A percentile compares a stretch with the other conserved stretches of the same genome.
These are phyloP conservation scores for Agapornis canus DNA, from an alignment of 2,797 vertebrate genomes.

Conservation along the genomic window DNA sequence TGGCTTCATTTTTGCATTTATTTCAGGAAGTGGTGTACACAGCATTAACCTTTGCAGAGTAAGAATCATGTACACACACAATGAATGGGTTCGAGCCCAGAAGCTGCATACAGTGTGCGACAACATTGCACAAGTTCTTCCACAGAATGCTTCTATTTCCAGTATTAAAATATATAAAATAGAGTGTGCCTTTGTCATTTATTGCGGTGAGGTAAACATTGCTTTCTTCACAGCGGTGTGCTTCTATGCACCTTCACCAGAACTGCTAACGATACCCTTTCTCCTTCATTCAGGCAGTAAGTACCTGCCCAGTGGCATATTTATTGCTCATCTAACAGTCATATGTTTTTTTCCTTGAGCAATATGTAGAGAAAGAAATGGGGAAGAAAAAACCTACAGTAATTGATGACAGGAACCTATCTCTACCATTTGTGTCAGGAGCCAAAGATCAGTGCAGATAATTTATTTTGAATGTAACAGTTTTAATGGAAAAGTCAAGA, in stretches of 20 bases:
- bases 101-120: background rate
- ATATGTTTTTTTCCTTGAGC: background rate
- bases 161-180: constrained; percentile 19
- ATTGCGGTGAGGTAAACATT: constrained; percentile 37
- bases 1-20: constrained; percentile 13
- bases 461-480: constrained; percentile 12
- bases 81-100: background rate
- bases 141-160: constrained; percentile 21
- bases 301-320: background rate
- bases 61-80: background rate
- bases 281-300: background rate
- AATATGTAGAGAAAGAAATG: constrained; percentile 12
- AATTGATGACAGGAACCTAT: background rate
- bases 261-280: background rate
- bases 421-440: background rate
- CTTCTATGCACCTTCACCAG: background rate
- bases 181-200: background rate
- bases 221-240: background rate
- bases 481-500: constrained; percentile 39
- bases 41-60: background rate
- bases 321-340: constrained; percentile 4
- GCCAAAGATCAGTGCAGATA: background rate
- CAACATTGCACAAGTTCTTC: background rate
- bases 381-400: background rate
- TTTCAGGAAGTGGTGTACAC: background rate